Base-by-base conservation (phyloP, 2,797 vertebrate genomes). In the Tinamus major region DNA sequence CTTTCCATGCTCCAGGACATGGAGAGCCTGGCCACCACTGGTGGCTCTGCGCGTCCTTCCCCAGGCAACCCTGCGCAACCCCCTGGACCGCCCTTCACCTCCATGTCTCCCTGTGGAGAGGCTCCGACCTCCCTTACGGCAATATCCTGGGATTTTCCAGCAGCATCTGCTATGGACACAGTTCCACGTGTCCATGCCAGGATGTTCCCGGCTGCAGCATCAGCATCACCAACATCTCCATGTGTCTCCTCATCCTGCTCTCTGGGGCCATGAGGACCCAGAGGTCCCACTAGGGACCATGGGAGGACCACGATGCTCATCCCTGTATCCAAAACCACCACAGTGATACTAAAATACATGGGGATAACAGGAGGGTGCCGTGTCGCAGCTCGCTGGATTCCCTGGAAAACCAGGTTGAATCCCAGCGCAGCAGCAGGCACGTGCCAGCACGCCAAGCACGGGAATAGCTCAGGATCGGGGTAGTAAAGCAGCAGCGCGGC, bases 401-500 rank as follows among this genome's bases (percentile, higher is more conserved):
- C 59, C 61, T 2, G 29, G 7, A 21, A 62, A n/a, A 77, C 74
- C 77, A 72, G 85, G 79, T 67, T 77, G 27, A 8, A 46, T 18
- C 86, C 61, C 88, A 74, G 84, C 5, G 6, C 4, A 70, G 93
- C 67, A 3, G 85, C 59, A 58, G 94, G 92, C 2, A n/a, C 78
- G 46, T 7, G 67, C 89, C 63, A 76, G 53, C 89, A 65, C 77
- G 12, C 78, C 49, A 63, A 4, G 8, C 65, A 2, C 29, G 84
- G 81, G 14, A 91, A 88, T 41, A 93, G 92, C 83, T 93, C 48
- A 44, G 86, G 82, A 89, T 95, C 79, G 81, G 92, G 88, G 3
- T 10, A 90, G 91, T 61, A 90, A 92, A 87, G 74, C 85, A 53
- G 83, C 69, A 82, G 88, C 93, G 33, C 56, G 5, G 91, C 91